Evolutionary conservation across 2,888 invertebrate genomes (phyloP).

Genomic region (Rhagium mordax): DNA sequence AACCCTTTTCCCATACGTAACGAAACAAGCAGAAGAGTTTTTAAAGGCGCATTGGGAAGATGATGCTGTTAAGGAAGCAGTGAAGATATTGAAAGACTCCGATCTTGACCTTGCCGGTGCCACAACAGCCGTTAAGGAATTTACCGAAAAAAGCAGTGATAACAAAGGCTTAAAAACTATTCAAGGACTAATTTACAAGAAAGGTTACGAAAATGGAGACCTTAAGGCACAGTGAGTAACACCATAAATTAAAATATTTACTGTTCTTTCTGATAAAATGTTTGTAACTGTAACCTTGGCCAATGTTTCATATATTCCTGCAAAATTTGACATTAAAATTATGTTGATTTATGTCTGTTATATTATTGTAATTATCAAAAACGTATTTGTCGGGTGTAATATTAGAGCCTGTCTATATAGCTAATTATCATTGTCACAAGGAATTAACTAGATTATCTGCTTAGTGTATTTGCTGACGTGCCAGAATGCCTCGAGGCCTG

Average conservation of each 20-base stretch:
- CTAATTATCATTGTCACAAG: background rate
- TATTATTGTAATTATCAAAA: too few species aligned
- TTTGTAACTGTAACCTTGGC: too few species aligned
- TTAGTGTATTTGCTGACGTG: constrained; percentile 91
- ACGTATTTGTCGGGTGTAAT: too few species aligned
- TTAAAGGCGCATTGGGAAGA: constrained; percentile 81
- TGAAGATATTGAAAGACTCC: constrained; percentile 76
- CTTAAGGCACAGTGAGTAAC: constrained; percentile 90
- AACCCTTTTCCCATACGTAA: constrained; percentile 83
- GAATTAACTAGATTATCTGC: constrained; percentile 58
- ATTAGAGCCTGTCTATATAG: too few species aligned
- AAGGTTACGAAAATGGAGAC: constrained; percentile 84
- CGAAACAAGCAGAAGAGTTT: constrained; percentile 80
- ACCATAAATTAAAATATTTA: background rate
- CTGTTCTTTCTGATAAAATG: background rate
- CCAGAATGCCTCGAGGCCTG: constrained; percentile 81
- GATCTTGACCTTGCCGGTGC: constrained; percentile 72
- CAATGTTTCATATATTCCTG: too few species aligned
- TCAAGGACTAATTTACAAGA: constrained; percentile 93
- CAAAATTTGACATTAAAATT: too few species aligned
- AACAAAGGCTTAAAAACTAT: constrained; percentile 85
- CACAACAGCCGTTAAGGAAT: constrained; percentile 82
- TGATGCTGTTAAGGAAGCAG: constrained; percentile 78
- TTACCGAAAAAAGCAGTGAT: constrained; percentile 88
- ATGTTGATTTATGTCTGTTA: too few species aligned